Evolutionary conservation across 1,140 invertebrate species (phyloP).

Genomic region (Ceratoteleas bidentatus): DNA sequence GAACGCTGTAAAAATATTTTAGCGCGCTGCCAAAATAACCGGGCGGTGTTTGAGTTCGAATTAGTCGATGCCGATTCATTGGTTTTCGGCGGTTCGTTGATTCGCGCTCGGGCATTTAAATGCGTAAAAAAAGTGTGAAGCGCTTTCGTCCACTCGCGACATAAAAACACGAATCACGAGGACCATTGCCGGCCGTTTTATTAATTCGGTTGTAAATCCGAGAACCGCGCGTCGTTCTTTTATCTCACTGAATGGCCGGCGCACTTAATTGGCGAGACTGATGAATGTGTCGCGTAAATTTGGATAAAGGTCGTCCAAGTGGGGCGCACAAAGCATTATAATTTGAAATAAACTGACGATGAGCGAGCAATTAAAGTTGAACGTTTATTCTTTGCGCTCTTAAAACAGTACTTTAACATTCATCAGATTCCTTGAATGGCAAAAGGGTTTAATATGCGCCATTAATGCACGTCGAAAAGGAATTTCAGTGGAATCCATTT

Average conservation of each 20-base stretch:
- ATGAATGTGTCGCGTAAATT: constrained; percentile 20
- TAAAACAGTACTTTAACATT: no score
- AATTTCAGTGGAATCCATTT: no score
- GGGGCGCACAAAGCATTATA: not conserved
- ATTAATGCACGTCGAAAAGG: no score
- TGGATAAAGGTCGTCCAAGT: constrained; percentile 1
- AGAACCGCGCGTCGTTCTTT: not conserved
- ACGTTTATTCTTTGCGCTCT: not conserved
- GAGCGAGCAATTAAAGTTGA: not conserved
- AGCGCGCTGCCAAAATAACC: not conserved
- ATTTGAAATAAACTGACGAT: constrained; percentile 6
- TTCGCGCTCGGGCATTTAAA: not conserved
- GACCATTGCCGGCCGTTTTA: constrained; percentile 7
- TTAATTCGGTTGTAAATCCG: constrained; percentile 9
- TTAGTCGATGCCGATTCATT: constrained; percentile 1
- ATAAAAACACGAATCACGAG: not conserved
- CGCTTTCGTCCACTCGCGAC: not conserved
- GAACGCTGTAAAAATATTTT: constrained; percentile 18
- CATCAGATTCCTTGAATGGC: no score
- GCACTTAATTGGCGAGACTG: constrained; percentile 14
- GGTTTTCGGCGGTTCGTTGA: not conserved
- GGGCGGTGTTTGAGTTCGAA: constrained; percentile 2
- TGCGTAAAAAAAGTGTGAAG: not conserved
- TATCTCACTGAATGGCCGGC: constrained; percentile 9
- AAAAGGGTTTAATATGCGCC: no score